Evolutionary conservation across 1,140 invertebrate species (phyloP).

Genomic region (Tribolium castaneum): DNA sequence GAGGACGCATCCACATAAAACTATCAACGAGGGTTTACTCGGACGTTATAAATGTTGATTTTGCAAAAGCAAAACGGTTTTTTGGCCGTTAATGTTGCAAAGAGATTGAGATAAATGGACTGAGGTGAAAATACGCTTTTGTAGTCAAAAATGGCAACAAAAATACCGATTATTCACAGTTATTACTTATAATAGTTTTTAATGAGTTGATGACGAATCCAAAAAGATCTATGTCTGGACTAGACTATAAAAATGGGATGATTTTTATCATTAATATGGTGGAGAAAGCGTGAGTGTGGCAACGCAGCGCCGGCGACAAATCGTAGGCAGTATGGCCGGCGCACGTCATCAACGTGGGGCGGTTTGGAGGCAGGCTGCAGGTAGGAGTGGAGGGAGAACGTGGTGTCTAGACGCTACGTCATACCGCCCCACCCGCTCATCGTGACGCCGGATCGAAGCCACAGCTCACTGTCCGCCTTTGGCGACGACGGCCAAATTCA

Average conservation of each 20-base stretch:
- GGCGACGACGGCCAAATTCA: slow-evolving; percentile 31
- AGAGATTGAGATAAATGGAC: not conserved
- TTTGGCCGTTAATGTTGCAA: not conserved
- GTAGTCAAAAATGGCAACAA: too few species aligned
- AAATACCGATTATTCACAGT: too few species aligned
- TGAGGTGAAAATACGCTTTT: not conserved
- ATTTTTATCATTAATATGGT: not conserved
- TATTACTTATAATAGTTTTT: too few species aligned
- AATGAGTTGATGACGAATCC: too few species aligned
- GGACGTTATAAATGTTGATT: not conserved
- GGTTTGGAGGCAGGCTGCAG: slow-evolving; percentile 43
- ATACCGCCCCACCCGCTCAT: slow-evolving; percentile 44
- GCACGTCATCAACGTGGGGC: slow-evolving; percentile 43
- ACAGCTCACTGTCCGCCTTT: slow-evolving; percentile 32
- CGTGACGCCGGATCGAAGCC: slow-evolving; percentile 45
- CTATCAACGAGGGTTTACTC: not conserved
- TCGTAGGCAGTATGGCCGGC: slow-evolving; percentile 44
- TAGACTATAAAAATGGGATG: too few species aligned
- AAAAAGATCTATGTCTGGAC: too few species aligned
- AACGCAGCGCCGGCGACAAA: slow-evolving; percentile 20
- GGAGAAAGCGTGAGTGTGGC: not conserved
- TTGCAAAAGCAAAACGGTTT: not conserved
- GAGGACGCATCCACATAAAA: not conserved
- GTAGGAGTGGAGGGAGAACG: slow-evolving; percentile 40
- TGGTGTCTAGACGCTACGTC: slow-evolving; percentile 53